Base-by-base conservation (phyloP, 2,113 vertebrate genomes). In the Meriones unguiculatus region DNA sequence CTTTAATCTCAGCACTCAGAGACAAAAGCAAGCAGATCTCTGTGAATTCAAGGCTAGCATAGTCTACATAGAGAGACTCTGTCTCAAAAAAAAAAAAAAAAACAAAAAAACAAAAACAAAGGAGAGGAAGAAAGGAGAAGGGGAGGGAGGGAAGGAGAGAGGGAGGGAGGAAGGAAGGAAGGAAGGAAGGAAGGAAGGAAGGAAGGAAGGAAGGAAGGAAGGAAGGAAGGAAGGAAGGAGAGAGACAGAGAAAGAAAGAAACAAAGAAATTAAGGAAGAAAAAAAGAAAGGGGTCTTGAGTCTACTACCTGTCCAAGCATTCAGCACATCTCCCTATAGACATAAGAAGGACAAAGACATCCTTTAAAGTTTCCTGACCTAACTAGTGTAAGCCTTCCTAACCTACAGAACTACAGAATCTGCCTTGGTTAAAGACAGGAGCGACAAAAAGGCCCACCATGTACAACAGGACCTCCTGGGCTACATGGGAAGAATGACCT, bases 101-200 rank as follows among this genome's bases (percentile, higher is more conserved):
- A 11, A 20, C 20, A 54, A 38, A 5, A 35, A 20, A 5, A 54
- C 3, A 11, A 9, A 50, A 9, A 22, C 5, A 35, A 4, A 18
- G 7, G 9, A 5, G 38, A 5, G 3, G 12, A 1, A 35, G 13
- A 5, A 10, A 2, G 1, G 17, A 22, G 22, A 8, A 15, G 9
- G 17, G 6, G 35, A n/a, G 35, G 15, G 18, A 7, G 20, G 1
- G 38, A 5, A 7, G 4, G 4, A 32, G 25, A 1, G 14, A 7
- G 7, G 17, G 62, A 22, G 2, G 69, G 9, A 3, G 8, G 7
- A 7, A 7, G 0, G 35, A 9, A 7, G 9, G 69, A n/a, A 7
- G 0, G 15, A n/a, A 7, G 2, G n/a, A 20, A 30, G 1, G 4
- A 10, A 41, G 9, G 9, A 24, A 24, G 13, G 30, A 5, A 32